Conservation (phyloP, 2,888 invertebrate species). For the Thymelicus lineola region DNA sequence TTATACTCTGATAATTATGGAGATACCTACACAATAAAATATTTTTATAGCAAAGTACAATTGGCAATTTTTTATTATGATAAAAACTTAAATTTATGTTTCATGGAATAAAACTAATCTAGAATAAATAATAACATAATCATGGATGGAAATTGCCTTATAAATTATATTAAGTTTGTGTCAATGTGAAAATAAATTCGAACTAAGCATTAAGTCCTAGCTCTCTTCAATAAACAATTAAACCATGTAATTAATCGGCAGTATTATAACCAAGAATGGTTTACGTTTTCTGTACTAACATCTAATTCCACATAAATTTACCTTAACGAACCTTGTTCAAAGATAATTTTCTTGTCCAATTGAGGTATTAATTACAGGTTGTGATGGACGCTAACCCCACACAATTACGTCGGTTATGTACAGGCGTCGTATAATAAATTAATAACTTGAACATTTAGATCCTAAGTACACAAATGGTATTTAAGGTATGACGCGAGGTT, state of each 20-base stretch:
- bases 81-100: neutral
- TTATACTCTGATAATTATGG: too few relatives aligned
- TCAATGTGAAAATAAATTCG: neutral
- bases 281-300: constrained; percentile 3
- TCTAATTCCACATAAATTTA: constrained; percentile 24
- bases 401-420: constrained; percentile 40
- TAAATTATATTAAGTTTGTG: neutral
- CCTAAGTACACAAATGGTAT: constrained; percentile 41
- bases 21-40: too few relatives aligned
- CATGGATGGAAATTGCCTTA: neutral
- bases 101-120: neutral
- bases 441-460: constrained; percentile 43
- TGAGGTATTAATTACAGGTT: constrained; percentile 33
- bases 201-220: neutral
- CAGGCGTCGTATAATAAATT: constrained; percentile 39
- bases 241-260: neutral
- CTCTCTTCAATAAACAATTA: constrained; percentile 13
- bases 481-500: constrained; percentile 39
- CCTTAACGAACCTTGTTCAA: constrained; percentile 24
- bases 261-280: constrained; percentile 1
- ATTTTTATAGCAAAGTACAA: neutral
- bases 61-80: neutral
- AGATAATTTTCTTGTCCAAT: constrained; percentile 42
- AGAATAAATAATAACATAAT: neutral
- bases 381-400: constrained; percentile 23